These are phyloP conservation scores for Ammodytes dubius DNA, from an alignment of 2,113 vertebrate genomes.

Conservation along the genomic window DNA sequence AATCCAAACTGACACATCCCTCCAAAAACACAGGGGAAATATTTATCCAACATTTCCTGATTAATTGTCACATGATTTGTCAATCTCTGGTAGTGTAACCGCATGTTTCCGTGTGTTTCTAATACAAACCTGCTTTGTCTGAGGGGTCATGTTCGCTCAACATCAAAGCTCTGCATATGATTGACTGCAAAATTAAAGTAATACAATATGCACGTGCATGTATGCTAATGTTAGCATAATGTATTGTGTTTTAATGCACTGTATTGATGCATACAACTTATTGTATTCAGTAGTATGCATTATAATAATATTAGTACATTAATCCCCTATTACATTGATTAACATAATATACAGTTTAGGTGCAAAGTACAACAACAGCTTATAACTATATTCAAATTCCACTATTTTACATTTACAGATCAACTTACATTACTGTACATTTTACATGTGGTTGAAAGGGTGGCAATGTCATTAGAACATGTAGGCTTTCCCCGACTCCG, in stretches of 20 bases:
- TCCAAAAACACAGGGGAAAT: slow-evolving; percentile 34
- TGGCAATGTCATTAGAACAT: too few species aligned
- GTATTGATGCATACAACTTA: not conserved
- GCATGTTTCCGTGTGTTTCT: slow-evolving; percentile 7
- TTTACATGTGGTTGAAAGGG: too few species aligned
- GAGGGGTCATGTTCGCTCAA: not conserved
- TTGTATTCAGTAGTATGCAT: not conserved
- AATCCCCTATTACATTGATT: too few species aligned
- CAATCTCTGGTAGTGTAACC: not conserved
- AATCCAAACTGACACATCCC: slow-evolving; percentile 46
- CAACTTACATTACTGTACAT: too few species aligned
- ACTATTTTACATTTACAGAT: too few species aligned
- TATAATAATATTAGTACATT: not conserved
- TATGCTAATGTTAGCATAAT: not conserved
- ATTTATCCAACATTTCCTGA: slow-evolving; percentile 38
- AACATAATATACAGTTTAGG: too few species aligned
- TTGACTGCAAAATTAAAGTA: not conserved
- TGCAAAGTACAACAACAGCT: not conserved
- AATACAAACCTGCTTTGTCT: not conserved
- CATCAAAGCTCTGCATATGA: not conserved
- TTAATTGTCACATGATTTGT: slow-evolving; percentile 39
- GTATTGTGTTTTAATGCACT: not conserved
- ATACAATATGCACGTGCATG: not conserved
- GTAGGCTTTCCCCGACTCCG: too few species aligned
- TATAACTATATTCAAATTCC: not conserved